Conservation (phyloP, 2,113 vertebrate genomes). For the human (Homo sapiens) region GRCh38 chrX:139833001-139833500, state of each 20-base stretch:
- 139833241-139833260: neutral
- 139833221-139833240: constrained; percentile 26
- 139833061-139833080: neutral
- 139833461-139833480: too few species aligned
- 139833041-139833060: neutral
- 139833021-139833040: neutral
- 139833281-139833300: neutral
- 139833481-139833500: too few species aligned
- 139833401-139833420: too few species aligned
- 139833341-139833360: neutral
- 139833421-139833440: too few species aligned
- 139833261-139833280: constrained; percentile 8
- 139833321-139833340: neutral
- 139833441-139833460: too few species aligned
- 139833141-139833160: constrained; percentile 1
- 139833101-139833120: constrained; percentile 25
- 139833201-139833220: neutral
- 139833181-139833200: neutral
- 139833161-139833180: neutral
- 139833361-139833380: neutral
- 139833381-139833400: neutral
- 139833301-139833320: neutral
- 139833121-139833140: constrained; percentile 31
- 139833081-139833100: constrained; percentile 17
- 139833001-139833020: constrained; percentile 29